Evolutionary conservation across 2,888 invertebrate species (phyloP).

Genomic region (Melipona bicolor): DNA sequence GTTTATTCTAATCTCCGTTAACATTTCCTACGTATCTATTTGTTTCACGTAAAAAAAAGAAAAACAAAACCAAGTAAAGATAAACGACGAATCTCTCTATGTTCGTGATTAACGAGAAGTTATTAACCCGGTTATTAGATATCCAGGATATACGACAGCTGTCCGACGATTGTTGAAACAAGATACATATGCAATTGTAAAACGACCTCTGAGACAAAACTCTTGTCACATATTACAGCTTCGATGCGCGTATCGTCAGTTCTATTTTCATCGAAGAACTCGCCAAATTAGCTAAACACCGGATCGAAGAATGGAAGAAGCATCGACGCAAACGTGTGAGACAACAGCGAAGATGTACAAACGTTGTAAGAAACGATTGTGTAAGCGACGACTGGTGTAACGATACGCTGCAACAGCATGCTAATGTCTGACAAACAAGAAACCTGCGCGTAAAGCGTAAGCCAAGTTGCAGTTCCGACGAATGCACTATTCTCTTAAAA

Average conservation of each 20-base stretch:
- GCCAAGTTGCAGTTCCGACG: background rate
- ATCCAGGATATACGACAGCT: background rate
- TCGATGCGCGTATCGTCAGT: background rate
- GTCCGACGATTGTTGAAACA: background rate
- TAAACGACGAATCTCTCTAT: background rate
- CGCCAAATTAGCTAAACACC: background rate
- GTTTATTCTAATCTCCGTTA: slow-evolving; percentile 18
- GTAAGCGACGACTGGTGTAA: background rate
- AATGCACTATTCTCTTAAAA: background rate
- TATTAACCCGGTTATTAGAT: background rate
- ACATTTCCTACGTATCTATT: background rate
- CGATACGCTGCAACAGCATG: background rate
- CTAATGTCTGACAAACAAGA: background rate
- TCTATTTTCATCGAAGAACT: background rate
- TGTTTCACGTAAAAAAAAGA: no score
- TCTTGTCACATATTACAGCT: background rate
- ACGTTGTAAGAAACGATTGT: background rate
- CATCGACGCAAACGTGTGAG: background rate
- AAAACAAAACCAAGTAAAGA: background rate
- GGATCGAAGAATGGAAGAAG: background rate
- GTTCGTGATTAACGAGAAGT: background rate
- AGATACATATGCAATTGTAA: background rate
- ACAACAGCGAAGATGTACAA: background rate
- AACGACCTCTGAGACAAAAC: background rate
- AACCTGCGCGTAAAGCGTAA: background rate